A percentile compares a stretch with the other conserved stretches of the same genome.
These are phyloP conservation scores for Centroberyx gerrardi DNA, from an alignment of 2,797 vertebrate genomes.

Conservation along the genomic window DNA sequence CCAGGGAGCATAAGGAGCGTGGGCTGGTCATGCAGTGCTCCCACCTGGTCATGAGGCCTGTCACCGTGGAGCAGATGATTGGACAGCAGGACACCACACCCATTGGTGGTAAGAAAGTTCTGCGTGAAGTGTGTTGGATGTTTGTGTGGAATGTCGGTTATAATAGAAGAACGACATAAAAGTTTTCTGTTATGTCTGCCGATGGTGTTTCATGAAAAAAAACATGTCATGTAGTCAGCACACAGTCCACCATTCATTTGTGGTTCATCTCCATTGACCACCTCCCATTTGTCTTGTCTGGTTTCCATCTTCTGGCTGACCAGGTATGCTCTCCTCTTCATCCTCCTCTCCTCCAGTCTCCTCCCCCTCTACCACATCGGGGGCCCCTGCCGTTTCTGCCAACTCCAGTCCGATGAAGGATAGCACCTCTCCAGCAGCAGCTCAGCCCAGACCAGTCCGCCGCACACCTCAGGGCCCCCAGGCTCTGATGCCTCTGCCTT, in stretches of 20 bases:
- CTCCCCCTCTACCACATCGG: slow-evolving; percentile 75
- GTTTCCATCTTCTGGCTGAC: slow-evolving; percentile 51
- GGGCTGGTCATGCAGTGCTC: slow-evolving; percentile 99
- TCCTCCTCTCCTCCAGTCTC: slow-evolving; percentile 82
- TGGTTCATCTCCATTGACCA: slow-evolving; percentile 53
- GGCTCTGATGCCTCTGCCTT: slow-evolving; percentile 86
- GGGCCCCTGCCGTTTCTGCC: slow-evolving; percentile 58
- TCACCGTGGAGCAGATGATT: slow-evolving; percentile 98
- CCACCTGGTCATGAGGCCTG: slow-evolving; percentile 95
- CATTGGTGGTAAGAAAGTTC: slow-evolving; percentile 79
- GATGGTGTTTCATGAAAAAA: not conserved
- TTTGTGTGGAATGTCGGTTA: not conserved
- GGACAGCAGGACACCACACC: slow-evolving; percentile 95
- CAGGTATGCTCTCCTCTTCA: slow-evolving; percentile 84
- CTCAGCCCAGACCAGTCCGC: slow-evolving; percentile 79
- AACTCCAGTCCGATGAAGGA: slow-evolving; percentile 83
- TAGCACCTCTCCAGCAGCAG: slow-evolving; percentile 61
- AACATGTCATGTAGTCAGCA: not conserved
- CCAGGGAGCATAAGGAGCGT: slow-evolving; percentile 97
- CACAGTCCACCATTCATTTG: slow-evolving; percentile 11
- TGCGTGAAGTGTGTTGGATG: not conserved
- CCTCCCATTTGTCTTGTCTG: slow-evolving; percentile 48
- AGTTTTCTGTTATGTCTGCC: not conserved
- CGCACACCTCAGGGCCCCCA: slow-evolving; percentile 83
- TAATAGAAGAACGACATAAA: not conserved